phyloP scores from a whole-genome alignment of 2,113 vertebrate species.

The Emydura subglobosa region DNA sequence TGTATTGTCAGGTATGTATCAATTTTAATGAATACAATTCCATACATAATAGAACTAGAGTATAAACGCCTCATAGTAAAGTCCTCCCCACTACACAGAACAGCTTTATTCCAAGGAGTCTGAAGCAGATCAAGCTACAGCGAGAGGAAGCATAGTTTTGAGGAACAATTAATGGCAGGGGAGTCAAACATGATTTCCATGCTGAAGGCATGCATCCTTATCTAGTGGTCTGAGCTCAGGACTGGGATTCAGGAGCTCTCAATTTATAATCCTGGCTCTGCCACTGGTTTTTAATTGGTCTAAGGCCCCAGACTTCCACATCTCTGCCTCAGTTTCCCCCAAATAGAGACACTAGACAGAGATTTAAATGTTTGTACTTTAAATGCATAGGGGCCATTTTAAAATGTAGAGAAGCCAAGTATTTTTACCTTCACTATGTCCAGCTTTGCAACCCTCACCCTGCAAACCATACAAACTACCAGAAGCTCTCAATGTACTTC shows the following conservation, averaged over 20 bases:
- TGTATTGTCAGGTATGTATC: neutral
- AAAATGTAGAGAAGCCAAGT: neutral
- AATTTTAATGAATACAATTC: neutral
- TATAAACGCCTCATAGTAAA: neutral
- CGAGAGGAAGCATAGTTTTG: neutral
- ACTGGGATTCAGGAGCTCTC: neutral
- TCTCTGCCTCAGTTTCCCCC: neutral
- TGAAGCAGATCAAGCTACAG: neutral
- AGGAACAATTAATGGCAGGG: neutral
- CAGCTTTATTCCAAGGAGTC: neutral
- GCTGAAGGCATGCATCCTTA: neutral
- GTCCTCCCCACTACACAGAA: neutral
- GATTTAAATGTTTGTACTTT: neutral
- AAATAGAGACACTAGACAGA: neutral
- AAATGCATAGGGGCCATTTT: neutral
- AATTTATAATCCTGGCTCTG: neutral
- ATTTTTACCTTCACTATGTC: neutral
- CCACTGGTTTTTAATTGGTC: neutral
- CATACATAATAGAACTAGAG: neutral
- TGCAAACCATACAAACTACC: neutral
- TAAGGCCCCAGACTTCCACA: neutral
- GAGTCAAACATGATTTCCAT: neutral
- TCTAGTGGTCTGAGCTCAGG: rapidly evolving
- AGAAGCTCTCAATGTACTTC: neutral
- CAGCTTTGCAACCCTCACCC: neutral